Evolutionary conservation across 37 sponge, comb jelly and placozoan genomes (phyloP).

Genomic region (Lycopodina hypogea): DNA sequence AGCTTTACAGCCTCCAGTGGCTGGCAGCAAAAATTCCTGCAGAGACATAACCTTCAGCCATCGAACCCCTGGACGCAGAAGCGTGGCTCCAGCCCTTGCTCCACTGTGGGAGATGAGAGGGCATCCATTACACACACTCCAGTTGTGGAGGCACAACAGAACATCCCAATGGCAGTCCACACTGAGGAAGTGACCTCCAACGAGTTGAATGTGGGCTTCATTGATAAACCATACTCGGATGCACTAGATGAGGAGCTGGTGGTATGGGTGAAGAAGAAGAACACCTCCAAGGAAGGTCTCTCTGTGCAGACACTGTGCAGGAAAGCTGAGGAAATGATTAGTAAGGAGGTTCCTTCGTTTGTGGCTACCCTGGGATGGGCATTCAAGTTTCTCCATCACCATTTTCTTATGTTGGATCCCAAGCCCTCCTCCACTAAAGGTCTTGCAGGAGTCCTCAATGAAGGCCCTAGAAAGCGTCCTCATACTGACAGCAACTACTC

Average conservation of each 20-base stretch:
- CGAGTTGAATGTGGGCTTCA: conserved; percentile 16
- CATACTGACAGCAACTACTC: neutral
- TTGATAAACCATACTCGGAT: conserved; percentile 28
- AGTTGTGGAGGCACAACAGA: conserved; percentile 31
- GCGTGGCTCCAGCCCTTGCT: neutral
- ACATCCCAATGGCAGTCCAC: conserved; percentile 49
- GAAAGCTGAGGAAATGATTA: conserved; percentile 44
- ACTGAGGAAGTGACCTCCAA: conserved; percentile 60
- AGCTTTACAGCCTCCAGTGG: conserved; percentile 73
- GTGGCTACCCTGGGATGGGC: conserved; percentile 73
- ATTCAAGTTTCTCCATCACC: conserved; percentile 56
- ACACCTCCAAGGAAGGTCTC: conserved; percentile 44
- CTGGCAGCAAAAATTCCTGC: conserved; percentile 73
- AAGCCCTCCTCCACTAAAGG: conserved; percentile 48
- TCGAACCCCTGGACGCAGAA: conserved; percentile 25
- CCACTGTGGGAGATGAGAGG: neutral
- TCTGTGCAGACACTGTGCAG: conserved; percentile 39
- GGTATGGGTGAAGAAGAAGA: conserved; percentile 50
- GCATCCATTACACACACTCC: neutral
- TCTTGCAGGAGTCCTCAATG: neutral
- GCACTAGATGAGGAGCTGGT: conserved; percentile 43
- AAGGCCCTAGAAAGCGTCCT: conserved; percentile 16
- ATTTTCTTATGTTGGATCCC: conserved; percentile 64
- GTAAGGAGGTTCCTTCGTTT: conserved; percentile 32
- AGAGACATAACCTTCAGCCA: conserved; percentile 60